phyloP scores from a whole-genome alignment of 2,113 vertebrate species.

The Aphelocoma coerulescens region DNA sequence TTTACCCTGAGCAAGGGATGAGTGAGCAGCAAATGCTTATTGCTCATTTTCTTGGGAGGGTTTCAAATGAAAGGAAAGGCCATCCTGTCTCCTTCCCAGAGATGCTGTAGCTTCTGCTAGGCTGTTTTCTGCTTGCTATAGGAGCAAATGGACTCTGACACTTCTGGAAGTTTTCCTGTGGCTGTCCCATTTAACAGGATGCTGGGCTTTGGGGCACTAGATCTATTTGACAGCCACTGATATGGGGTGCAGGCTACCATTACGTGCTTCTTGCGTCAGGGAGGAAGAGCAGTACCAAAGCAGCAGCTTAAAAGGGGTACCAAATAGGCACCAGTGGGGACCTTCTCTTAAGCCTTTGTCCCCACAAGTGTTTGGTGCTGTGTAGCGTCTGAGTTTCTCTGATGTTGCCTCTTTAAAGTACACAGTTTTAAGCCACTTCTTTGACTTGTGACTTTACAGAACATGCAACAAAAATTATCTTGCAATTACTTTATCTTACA shows the following conservation, averaged over 20 bases:
- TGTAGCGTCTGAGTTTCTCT: not conserved
- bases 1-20: not conserved
- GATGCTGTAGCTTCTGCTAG: not conserved
- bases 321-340: not conserved
- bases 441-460: not conserved
- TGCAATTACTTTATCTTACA: not conserved
- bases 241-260: not conserved
- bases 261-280: not conserved
- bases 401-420: not conserved
- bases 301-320: not conserved
- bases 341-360: not conserved
- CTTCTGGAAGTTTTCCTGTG: not conserved
- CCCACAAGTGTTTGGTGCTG: not conserved
- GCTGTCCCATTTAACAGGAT: accelerated
- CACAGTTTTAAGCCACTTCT: not conserved
- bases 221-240: not conserved
- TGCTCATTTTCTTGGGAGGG: not conserved
- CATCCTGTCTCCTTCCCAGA: not conserved
- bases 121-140: not conserved
- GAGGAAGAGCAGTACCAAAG: not conserved
- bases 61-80: not conserved
- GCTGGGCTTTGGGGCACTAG: not conserved
- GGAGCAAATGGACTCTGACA: not conserved
- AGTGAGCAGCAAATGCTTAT: not conserved
- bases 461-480: not conserved